Conservation (phyloP, 1,140 invertebrate genomes). For the Rhopalosiphum padi region DNA sequence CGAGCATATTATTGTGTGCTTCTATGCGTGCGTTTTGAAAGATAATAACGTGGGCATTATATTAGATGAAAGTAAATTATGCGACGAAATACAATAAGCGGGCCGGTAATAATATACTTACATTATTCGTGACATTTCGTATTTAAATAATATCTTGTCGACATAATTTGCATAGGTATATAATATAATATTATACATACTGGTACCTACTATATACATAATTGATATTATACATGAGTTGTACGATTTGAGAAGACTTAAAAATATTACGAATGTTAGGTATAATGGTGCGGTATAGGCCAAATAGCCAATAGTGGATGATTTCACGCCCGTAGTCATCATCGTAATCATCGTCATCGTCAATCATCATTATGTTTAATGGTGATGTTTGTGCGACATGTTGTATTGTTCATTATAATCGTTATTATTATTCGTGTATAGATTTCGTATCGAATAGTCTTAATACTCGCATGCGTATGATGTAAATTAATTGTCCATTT, state of each 20-base stretch:
- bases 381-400: not conserved
- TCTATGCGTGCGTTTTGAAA: not conserved
- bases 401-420: not conserved
- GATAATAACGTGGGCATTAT: slow-evolving; percentile 2
- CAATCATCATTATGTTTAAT: not conserved
- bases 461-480: not conserved
- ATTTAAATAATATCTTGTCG: slow-evolving; percentile 19
- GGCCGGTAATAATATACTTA: not conserved
- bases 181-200: not conserved
- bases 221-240: not conserved
- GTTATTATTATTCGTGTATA: not conserved
- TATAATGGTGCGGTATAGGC: not conserved
- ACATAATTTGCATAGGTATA: not conserved
- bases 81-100: not conserved
- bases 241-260: not conserved
- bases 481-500: not conserved
- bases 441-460: not conserved
- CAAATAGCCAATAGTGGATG: not conserved
- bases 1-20: not conserved
- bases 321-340: not conserved
- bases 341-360: no score
- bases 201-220: no score
- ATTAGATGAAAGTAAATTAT: not conserved
- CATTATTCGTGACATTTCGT: not conserved
- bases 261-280: not conserved